Evolutionary conservation across 2,888 invertebrate genomes (phyloP).

Genomic region (Andrena bucephala): DNA sequence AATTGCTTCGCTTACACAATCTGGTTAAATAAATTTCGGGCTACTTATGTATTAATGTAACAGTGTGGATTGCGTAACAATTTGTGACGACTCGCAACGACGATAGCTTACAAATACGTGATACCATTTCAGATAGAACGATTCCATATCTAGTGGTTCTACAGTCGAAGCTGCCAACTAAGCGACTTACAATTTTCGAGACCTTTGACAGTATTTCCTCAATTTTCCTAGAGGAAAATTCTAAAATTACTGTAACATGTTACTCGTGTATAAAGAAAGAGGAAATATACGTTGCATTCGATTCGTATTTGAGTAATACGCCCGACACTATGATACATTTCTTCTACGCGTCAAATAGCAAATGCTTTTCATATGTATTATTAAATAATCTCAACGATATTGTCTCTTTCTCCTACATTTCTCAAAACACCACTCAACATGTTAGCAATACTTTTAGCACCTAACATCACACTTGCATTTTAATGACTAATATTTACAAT

Average conservation of each 20-base stretch:
- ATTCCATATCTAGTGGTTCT: background rate
- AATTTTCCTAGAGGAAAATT: background rate
- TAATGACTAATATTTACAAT: conserved; percentile 70
- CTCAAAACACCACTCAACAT: conserved; percentile 9
- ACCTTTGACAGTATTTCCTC: background rate
- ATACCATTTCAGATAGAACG: background rate
- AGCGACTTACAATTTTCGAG: background rate
- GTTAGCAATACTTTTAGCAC: conserved; percentile 46
- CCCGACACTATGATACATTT: background rate
- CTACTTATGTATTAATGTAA: conserved; percentile 11
- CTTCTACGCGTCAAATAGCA: background rate
- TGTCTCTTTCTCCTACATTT: conserved; percentile 4
- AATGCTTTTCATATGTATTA: background rate
- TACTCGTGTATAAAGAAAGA: background rate
- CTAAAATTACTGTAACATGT: conserved; percentile 9
- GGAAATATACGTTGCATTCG: background rate
- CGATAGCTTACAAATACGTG: background rate
- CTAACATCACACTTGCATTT: conserved; percentile 59
- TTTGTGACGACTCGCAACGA: background rate
- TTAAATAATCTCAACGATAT: conserved; percentile 2
- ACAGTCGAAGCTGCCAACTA: background rate
- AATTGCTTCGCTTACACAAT: background rate
- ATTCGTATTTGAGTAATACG: background rate
- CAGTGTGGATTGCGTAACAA: conserved; percentile 2
- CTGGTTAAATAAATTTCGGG: background rate